Evolutionary conservation across 2,888 invertebrate genomes (phyloP).

Genomic region (Sthenelais limicola): DNA sequence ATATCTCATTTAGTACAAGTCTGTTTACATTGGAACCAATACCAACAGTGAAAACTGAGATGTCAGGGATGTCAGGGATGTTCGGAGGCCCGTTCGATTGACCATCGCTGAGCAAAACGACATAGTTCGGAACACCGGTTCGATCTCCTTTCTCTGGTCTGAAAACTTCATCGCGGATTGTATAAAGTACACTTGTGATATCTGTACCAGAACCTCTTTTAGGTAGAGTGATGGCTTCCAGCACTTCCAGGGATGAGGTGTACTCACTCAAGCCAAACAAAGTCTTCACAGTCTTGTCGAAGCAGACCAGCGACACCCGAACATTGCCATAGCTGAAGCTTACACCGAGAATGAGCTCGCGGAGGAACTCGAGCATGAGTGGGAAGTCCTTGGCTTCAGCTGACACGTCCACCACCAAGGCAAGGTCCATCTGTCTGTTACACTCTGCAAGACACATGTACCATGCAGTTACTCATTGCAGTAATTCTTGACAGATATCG

Average conservation of each 20-base stretch:
- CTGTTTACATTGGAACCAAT: conserved; percentile 21
- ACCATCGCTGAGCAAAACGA: conserved; percentile 35
- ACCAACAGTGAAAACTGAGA: conserved; percentile 21
- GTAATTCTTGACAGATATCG: background rate
- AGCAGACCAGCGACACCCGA: conserved; percentile 31
- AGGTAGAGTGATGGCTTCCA: conserved; percentile 19
- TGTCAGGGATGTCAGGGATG: conserved; percentile 16
- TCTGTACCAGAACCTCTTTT: conserved; percentile 18
- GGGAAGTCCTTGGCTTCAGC: conserved; percentile 9
- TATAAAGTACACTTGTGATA: background rate
- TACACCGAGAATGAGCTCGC: conserved; percentile 20
- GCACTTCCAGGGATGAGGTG: conserved; percentile 13
- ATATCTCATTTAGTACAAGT: conserved; percentile 19
- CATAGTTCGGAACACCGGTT: conserved; percentile 24
- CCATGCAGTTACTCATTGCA: background rate
- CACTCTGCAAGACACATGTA: conserved; percentile 27
- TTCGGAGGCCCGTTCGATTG: background rate
- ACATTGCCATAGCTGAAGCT: conserved; percentile 29
- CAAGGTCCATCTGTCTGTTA: conserved; percentile 26
- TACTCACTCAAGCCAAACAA: conserved; percentile 14
- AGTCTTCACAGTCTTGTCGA: conserved; percentile 12
- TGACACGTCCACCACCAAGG: conserved; percentile 35
- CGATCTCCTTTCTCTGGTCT: conserved; percentile 11
- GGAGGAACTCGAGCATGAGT: background rate
- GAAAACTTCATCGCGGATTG: conserved; percentile 25